These are phyloP conservation scores for Apaloderma vittatum DNA, from an alignment of 2,113 vertebrate species.

Conservation along the genomic window DNA sequence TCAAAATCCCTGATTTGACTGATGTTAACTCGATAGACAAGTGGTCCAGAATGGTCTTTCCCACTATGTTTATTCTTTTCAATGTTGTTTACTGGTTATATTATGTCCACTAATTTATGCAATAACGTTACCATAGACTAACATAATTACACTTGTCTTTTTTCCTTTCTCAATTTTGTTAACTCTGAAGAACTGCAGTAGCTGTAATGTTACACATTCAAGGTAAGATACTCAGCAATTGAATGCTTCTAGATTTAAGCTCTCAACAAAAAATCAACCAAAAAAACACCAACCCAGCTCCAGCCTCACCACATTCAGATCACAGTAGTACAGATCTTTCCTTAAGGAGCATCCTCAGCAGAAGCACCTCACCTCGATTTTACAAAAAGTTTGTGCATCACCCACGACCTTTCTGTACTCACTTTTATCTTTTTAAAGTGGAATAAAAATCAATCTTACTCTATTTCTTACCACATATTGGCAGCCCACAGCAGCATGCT, in stretches of 20 bases:
- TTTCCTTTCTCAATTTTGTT: slow-evolving; percentile 57
- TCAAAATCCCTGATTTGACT: slow-evolving; percentile 95
- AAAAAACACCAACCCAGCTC: background rate
- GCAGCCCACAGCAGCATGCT: slow-evolving; percentile 39
- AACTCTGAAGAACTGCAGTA: slow-evolving; percentile 69
- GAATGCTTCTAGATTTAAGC: slow-evolving; percentile 20
- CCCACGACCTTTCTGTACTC: background rate
- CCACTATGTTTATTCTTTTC: slow-evolving; percentile 92
- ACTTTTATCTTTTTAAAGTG: background rate
- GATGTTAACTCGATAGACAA: slow-evolving; percentile 97
- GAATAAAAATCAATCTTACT: background rate
- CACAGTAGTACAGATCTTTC: slow-evolving; percentile 21
- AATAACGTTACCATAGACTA: background rate
- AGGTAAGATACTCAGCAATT: slow-evolving; percentile 71
- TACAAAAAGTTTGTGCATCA: slow-evolving; percentile 1
- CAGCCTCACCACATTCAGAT: slow-evolving; percentile 38
- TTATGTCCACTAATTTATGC: slow-evolving; percentile 88
- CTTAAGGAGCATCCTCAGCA: slow-evolving; percentile 10
- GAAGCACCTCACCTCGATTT: background rate
- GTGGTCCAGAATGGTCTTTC: slow-evolving; percentile 95
- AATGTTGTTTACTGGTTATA: slow-evolving; percentile 97
- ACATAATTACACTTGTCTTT: slow-evolving; percentile 37
- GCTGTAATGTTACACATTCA: slow-evolving; percentile 49
- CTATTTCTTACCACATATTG: background rate
- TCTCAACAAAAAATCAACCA: background rate